These are phyloP conservation scores for Thymallus thymallus DNA, from an alignment of 2,113 vertebrate genomes.

Conservation along the genomic window DNA sequence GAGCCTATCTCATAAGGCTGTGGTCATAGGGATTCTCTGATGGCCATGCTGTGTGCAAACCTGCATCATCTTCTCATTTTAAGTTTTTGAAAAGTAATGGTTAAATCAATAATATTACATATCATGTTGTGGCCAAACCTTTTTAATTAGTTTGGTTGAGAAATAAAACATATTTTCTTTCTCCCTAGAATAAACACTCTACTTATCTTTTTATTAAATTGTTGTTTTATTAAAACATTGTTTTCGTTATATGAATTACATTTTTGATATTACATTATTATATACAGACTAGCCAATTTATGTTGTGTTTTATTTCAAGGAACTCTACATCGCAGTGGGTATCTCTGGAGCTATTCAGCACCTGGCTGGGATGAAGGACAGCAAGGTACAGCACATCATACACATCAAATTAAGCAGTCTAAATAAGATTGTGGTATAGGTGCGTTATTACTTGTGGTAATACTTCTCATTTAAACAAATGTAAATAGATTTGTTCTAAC, in stretches of 20 bases:
- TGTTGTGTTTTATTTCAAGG: slow-evolving; percentile 67
- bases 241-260: not conserved
- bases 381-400: slow-evolving; percentile 82
- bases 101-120: not conserved
- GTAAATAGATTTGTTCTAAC: no score
- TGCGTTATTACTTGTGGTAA: no score
- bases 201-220: no score
- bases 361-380: slow-evolving; percentile 98
- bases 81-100: not conserved
- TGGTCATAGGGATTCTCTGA: not conserved
- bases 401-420: no score
- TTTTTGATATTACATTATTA: not conserved
- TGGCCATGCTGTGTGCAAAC: not conserved
- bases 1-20: not conserved
- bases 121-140: not conserved
- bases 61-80: not conserved
- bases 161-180: no score
- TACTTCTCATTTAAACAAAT: no score
- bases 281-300: not conserved
- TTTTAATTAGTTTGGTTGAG: not conserved
- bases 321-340: slow-evolving; percentile 95
- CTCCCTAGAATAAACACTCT: no score
- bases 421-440: no score
- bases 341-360: slow-evolving; percentile 99
- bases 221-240: no score